phyloP scores from a whole-genome alignment of 2,113 vertebrate genomes.

The Circaetus gallicus region DNA sequence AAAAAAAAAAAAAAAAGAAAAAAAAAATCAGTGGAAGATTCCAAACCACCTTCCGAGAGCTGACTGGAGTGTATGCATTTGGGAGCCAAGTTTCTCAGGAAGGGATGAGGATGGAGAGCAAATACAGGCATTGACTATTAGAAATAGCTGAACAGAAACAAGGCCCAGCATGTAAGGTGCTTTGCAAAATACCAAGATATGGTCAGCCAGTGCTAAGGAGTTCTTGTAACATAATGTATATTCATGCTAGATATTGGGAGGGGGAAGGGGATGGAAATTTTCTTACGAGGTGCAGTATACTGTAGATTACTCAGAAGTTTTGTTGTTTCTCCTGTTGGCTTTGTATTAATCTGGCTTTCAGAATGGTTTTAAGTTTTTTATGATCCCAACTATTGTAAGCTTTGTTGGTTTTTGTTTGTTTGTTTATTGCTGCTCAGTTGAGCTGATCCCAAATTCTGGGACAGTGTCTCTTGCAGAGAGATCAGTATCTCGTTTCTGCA shows the following conservation, averaged over 20 bases:
- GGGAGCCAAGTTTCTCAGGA: not conserved
- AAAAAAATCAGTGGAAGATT: not conserved
- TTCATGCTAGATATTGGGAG: not conserved
- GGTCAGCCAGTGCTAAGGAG: not conserved
- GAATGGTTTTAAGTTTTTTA: not conserved
- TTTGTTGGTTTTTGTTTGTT: not conserved
- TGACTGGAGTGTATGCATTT: not conserved
- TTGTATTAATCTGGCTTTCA: not conserved
- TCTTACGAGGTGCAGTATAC: not conserved
- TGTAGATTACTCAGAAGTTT: not conserved
- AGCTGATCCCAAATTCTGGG: not conserved
- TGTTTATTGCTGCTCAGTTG: conserved; percentile 20
- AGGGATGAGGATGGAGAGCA: not conserved
- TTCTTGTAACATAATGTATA: not conserved
- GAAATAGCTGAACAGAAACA: not conserved
- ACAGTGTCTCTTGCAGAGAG: not conserved
- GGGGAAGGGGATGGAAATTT: rapidly evolving
- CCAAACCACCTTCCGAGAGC: not conserved
- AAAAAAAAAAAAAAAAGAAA: not conserved
- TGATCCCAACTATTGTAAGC: not conserved
- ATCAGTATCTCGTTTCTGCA: conserved; percentile 23
- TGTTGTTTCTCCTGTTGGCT: not conserved
- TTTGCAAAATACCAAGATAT: not conserved
- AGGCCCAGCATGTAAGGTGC: not conserved
- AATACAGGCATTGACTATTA: not conserved